Conservation (phyloP, 2,113 vertebrate species). For the Pitta sordida region DNA sequence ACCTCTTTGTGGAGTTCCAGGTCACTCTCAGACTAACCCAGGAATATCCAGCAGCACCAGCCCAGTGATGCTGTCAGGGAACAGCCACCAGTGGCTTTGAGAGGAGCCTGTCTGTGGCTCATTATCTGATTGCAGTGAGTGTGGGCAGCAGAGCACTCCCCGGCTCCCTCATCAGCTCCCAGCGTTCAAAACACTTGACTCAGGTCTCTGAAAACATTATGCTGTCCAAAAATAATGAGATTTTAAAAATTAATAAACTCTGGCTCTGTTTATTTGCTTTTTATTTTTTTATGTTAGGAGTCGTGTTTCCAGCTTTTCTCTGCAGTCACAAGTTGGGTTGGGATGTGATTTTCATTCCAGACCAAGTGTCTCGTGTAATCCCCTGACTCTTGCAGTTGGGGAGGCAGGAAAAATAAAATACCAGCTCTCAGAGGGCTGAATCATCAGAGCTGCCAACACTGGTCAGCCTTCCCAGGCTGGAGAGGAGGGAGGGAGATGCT, state of each 20-base stretch:
- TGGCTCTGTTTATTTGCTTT: conserved; percentile 33
- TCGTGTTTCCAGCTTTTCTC: background rate
- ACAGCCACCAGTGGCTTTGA: background rate
- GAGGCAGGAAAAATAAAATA: background rate
- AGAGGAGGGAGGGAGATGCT: background rate
- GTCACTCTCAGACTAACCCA: background rate
- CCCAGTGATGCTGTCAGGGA: background rate
- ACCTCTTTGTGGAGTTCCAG: background rate
- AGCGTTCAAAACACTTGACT: background rate
- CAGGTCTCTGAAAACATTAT: conserved; percentile 16
- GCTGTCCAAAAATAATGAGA: conserved; percentile 53
- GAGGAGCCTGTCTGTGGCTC: background rate
- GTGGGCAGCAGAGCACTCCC: conserved; percentile 1
- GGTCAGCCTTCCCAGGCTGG: background rate
- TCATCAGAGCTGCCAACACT: background rate
- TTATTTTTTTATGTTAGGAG: background rate
- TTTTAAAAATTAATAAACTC: conserved; percentile 64
- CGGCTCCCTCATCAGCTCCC: background rate
- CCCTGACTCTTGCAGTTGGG: conserved; percentile 18
- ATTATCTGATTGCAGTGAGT: background rate
- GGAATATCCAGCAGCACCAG: background rate
- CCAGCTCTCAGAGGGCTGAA: background rate
- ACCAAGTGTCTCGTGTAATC: background rate
- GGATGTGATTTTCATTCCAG: conserved; percentile 31
- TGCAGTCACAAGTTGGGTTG: conserved; percentile 10